phyloP scores from a whole-genome alignment of 35 echinoderm and acorn worm genomes.

The Apostichopus californicus region DNA sequence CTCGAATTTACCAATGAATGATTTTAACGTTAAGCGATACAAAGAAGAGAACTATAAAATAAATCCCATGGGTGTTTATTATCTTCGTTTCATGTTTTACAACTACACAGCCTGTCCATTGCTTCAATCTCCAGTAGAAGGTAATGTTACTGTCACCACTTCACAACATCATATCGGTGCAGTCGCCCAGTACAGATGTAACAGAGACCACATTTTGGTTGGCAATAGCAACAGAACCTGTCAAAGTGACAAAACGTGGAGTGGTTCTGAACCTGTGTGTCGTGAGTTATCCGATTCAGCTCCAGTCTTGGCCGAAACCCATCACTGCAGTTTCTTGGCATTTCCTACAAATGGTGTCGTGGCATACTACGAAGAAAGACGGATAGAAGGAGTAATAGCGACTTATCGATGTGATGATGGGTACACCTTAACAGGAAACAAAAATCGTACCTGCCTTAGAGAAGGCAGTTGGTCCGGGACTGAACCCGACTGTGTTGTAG shows the following conservation, averaged over 20 bases:
- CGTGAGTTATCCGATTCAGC: neutral
- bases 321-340: neutral
- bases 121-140: neutral
- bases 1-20: too few relatives aligned
- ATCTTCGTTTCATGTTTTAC: too few relatives aligned
- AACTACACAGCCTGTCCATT: neutral
- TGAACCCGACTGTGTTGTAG: neutral
- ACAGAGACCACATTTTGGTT: neutral
- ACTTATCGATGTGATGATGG: neutral
- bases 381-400: neutral
- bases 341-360: neutral
- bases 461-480: neutral
- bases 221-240: neutral
- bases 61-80: too few relatives aligned
- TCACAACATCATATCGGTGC: neutral
- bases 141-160: neutral
- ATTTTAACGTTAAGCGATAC: too few relatives aligned
- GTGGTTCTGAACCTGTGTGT: slow-evolving; percentile 4
- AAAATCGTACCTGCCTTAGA: neutral
- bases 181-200: neutral
- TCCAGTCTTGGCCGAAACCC: neutral
- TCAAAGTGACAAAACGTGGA: slow-evolving; percentile 24
- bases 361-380: neutral
- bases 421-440: neutral
- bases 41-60: too few relatives aligned